Evolutionary conservation across 2,888 invertebrate species (phyloP), one percentile per base, ranked within the genome.

Genomic region (Morpho helenor): DNA sequence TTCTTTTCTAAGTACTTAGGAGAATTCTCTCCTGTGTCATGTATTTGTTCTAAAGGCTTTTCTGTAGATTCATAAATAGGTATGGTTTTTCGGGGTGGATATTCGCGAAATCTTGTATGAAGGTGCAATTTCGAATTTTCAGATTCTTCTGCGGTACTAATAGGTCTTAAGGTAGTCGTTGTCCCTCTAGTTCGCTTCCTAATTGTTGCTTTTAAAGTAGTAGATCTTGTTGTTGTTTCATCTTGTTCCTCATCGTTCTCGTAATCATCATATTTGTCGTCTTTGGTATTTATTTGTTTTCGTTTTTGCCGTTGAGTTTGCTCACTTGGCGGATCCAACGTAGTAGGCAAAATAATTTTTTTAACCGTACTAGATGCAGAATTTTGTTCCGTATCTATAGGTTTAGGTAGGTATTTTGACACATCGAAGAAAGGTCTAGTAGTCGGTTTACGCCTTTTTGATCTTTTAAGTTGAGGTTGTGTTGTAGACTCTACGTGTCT

Each of bases 1-100:
- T 87, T 85, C 71, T 87, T 89, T 71, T 85, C 89, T 65, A 76
- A 79, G 57, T 82, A 85, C 66, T 81, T 84, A 8, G 86, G 83
- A 49, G 66, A 51, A 2, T 68, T 62, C 40, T 54, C 41, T n/a
- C 62, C 54, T 45, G 50, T 45, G 41, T 51, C 50, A 41, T 52
- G 44, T 10, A 10, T 7, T 54, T 47, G 54, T 41, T 56, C 60
- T 10, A 44, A 43, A 10, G 49, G 53, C 16, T 48, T 63, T 62
- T 63, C 52, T 8, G 43, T 53, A 42, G 49, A 23, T 49, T 53
- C 56, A 22, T 57, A 48, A 9, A n/a, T 57, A 44, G 50, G 56
- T 50, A 64, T 42, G 46, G 60, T 51, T 50, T 64, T 69, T 54
- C 73, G 66, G 41, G 73, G 66, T 43, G 72, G 68, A 44, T 75